Conservation (phyloP, 2,888 invertebrate species). For the Eutolmus rufibarbis region DNA sequence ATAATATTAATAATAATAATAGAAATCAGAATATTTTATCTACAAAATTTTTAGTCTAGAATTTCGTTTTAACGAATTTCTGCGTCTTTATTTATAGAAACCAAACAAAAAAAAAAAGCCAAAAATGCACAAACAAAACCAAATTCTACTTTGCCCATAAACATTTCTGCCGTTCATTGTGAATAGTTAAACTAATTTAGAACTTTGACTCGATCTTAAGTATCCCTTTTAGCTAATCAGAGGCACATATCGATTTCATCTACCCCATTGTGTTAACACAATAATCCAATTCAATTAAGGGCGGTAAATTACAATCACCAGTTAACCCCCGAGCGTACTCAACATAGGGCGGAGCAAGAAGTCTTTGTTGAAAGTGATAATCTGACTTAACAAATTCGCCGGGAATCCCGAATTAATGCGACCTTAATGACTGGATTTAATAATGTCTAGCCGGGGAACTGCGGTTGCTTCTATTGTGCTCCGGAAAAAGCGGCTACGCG, state of each 20-base stretch:
- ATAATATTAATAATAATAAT: too few relatives aligned
- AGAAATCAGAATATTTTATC: too few relatives aligned
- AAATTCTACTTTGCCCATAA: not conserved
- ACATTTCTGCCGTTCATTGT: not conserved
- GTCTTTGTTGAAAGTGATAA: not conserved
- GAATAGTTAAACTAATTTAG: not conserved
- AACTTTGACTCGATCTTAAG: not conserved
- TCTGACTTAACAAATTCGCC: not conserved
- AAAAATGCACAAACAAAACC: too few relatives aligned
- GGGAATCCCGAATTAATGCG: not conserved
- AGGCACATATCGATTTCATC: not conserved
- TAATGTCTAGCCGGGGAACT: not conserved
- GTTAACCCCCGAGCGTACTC: not conserved
- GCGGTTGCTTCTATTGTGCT: not conserved
- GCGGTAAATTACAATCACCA: not conserved
- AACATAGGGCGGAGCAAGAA: not conserved
- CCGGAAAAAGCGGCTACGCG: not conserved
- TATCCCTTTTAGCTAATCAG: not conserved
- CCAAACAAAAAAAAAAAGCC: too few relatives aligned
- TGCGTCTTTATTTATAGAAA: too few relatives aligned
- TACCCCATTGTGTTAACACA: not conserved
- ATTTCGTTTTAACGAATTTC: too few relatives aligned
- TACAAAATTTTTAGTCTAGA: too few relatives aligned
- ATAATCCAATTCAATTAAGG: not conserved
- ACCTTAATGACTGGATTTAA: not conserved